Evolutionary conservation across 2,888 invertebrate genomes (phyloP).

Genomic region (Yponomeuta plumbellus): DNA sequence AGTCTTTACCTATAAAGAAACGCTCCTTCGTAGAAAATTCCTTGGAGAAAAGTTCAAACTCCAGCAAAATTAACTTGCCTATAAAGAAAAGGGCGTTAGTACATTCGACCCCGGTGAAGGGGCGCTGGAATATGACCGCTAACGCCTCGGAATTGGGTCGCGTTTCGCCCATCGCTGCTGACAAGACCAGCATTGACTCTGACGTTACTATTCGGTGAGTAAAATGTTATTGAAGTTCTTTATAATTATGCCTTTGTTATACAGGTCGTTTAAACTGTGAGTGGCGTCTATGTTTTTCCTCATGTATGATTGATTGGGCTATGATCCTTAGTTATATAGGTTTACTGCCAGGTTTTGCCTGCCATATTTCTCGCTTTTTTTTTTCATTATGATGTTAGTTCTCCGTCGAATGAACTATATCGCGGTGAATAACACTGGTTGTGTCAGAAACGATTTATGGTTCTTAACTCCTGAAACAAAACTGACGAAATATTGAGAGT

Average conservation of each 20-base stretch:
- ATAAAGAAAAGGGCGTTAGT: conserved; percentile 49
- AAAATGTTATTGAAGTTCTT: not conserved
- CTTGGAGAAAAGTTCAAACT: conserved; percentile 6
- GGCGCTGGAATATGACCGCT: conserved; percentile 29
- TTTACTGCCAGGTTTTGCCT: too few species aligned
- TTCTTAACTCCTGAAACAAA: too few species aligned
- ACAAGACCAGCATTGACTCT: conserved; percentile 10
- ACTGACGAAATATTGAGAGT: too few species aligned
- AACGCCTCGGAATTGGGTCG: conserved; percentile 41
- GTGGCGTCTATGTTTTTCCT: too few species aligned
- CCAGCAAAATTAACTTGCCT: conserved; percentile 32
- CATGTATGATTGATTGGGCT: too few species aligned
- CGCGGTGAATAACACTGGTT: too few species aligned
- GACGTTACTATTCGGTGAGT: conserved; percentile 9
- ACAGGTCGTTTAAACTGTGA: too few species aligned
- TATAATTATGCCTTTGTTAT: not conserved
- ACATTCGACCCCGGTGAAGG: conserved; percentile 60
- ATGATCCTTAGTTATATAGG: too few species aligned
- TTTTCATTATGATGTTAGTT: too few species aligned
- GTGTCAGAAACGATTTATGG: too few species aligned
- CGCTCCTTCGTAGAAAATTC: conserved; percentile 34
- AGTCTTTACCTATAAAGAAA: conserved; percentile 54
- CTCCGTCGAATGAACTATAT: too few species aligned
- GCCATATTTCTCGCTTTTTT: too few species aligned
- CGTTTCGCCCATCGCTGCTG: conserved; percentile 49